Evolutionary conservation across 1,140 invertebrate genomes (phyloP), one percentile per base, ranked within the genome.

Genomic region (Lepidurus arcticus): DNA sequence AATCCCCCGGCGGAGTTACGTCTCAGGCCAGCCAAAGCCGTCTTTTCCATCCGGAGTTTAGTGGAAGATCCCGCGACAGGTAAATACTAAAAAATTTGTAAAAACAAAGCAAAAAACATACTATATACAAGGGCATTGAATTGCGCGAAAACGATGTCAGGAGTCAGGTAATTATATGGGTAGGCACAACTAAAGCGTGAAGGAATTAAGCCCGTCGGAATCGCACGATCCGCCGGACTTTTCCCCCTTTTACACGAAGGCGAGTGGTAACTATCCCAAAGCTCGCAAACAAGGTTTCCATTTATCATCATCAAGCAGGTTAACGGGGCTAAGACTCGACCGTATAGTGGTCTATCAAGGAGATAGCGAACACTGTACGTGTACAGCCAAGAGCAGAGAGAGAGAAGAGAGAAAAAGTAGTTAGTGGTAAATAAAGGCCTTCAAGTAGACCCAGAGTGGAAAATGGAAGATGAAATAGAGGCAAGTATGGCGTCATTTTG

Each of bases 401-500:
- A 34, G 34, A 34, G 34, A 4, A 34, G 34, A 34, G 34, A 34
- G 34, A 34, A 34, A 34, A 34, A 34, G 34, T 34, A 34, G 34
- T 34, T 34, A 34, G 34, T 34, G 34, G 34, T 34, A 4, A 34
- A 34, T 34, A 34, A 34, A 34, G 34, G 34, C 34, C 34, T 34
- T 34, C 34, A 34, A 34, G 34, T 34, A 3, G 34, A 34, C 34
- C 34, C 34, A 34, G 34, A 34, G 34, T 34, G 34, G 34, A 34
- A 34, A 65, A 65, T 65, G 53, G 21, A 65, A 65, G 16, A 65
- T 65, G 7, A 21, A 65, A 21, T 65, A n/a, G 16, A n/a, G 16
- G 16, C 53, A 65, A 65, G 53, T 65, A 65, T 65, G 53, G 53
- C 53, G 53, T 65, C 53, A 65, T 65, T 65, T 65, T 65, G 53